A percentile compares a stretch with the other conserved stretches of the same genome.
Conservation (phyloP, 2,113 vertebrate species). For the Trichechus manatus region DNA sequence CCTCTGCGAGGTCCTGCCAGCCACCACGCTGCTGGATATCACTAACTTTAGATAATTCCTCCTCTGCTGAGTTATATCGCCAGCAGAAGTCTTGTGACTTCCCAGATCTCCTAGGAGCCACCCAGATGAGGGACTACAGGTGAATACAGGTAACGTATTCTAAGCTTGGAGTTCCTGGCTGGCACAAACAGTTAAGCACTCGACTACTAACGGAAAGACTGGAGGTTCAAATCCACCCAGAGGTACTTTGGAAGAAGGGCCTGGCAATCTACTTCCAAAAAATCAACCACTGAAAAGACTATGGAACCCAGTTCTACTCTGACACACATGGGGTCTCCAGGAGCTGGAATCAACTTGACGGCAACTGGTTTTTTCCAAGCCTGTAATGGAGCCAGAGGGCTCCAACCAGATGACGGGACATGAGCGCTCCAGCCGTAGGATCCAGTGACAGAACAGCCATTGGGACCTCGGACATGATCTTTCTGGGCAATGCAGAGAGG, state of each 20-base stretch:
- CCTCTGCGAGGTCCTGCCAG: not conserved
- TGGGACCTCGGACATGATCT: not conserved
- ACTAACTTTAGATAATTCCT: not conserved
- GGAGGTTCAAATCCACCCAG: too few relatives aligned
- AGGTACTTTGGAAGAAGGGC: not conserved
- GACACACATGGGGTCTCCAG: not conserved
- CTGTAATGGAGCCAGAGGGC: not conserved
- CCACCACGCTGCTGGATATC: fast-evolving
- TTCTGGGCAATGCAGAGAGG: not conserved
- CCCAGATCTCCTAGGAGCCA: not conserved
- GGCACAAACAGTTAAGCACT: not conserved
- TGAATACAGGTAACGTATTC: not conserved
- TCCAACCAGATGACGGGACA: not conserved
- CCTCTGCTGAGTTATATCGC: not conserved
- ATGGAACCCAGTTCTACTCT: not conserved
- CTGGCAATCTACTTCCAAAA: not conserved
- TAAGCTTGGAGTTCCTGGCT: not conserved
- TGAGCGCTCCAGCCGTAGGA: too few relatives aligned
- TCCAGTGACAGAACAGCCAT: not conserved
- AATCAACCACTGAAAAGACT: not conserved
- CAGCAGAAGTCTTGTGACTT: not conserved
- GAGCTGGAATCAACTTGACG: not conserved
- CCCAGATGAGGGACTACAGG: not conserved
- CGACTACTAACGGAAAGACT: too few relatives aligned
- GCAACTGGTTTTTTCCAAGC: not conserved